Evolutionary conservation across 2,888 invertebrate species (phyloP).

Genomic region (Aspidiotus destructor): DNA sequence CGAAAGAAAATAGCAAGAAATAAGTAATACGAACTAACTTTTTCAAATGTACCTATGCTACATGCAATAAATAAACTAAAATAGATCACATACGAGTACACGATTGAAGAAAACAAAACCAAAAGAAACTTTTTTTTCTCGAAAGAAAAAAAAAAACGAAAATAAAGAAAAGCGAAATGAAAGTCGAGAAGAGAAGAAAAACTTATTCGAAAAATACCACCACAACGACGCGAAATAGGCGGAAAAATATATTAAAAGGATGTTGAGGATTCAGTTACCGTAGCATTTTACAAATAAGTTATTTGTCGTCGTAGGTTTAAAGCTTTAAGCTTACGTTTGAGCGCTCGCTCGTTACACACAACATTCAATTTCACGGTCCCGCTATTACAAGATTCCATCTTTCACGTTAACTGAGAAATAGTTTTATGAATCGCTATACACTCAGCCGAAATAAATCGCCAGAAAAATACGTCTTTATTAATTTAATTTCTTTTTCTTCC

Average conservation of each 20-base stretch:
- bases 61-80: constrained; percentile 16
- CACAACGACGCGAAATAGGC: constrained; percentile 7
- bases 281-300: constrained; percentile 31
- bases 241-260: constrained; percentile 19
- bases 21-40: not conserved
- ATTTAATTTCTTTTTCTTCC: no score
- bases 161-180: no score
- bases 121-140: no score
- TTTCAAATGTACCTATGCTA: not conserved
- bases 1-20: not conserved
- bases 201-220: no score
- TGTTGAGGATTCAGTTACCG: constrained; percentile 32
- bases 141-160: no score
- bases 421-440: not conserved
- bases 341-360: constrained; percentile 24
- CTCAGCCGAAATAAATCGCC: no score
- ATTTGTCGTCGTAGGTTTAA: constrained; percentile 26
- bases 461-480: no score
- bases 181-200: no score
- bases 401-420: constrained; percentile 20
- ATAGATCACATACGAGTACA: constrained; percentile 15
- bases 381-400: constrained; percentile 27
- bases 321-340: constrained; percentile 24
- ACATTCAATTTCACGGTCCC: constrained; percentile 32
- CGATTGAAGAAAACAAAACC: not conserved